Conservation (phyloP, 2,797 vertebrate genomes). For the Schizothorax lantsangensis region DNA sequence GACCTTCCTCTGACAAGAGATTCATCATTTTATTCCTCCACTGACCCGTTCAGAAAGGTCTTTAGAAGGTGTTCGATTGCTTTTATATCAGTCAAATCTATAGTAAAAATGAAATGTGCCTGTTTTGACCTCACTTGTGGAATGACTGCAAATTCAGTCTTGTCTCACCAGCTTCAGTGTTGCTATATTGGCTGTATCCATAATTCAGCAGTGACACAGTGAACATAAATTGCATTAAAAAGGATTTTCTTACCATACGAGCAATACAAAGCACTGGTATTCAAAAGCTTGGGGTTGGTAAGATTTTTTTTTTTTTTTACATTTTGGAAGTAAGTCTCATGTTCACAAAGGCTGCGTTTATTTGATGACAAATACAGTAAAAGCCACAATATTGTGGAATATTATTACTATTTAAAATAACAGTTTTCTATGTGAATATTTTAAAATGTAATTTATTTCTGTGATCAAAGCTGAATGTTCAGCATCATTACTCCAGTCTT, state of each 20-base stretch:
- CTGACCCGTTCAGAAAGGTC: slow-evolving; percentile 24
- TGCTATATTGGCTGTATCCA: background rate
- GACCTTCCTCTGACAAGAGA: slow-evolving; percentile 12
- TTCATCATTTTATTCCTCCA: slow-evolving; percentile 22
- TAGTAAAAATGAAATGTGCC: slow-evolving; percentile 2
- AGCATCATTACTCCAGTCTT: background rate
- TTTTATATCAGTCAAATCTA: slow-evolving; percentile 16
- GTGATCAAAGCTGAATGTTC: background rate
- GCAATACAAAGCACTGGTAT: background rate
- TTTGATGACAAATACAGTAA: background rate
- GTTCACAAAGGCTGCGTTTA: no score
- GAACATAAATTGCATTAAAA: background rate
- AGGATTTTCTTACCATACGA: background rate
- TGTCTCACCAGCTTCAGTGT: background rate
- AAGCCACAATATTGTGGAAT: background rate
- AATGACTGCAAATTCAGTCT: background rate
- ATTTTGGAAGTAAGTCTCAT: background rate
- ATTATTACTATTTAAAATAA: background rate
- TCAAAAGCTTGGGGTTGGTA: background rate
- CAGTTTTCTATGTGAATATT: background rate
- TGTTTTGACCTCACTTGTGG: background rate
- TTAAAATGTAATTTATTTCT: background rate
- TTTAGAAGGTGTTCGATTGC: slow-evolving; percentile 8
- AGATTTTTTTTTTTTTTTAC: background rate
- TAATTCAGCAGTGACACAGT: background rate